phyloP scores from a whole-genome alignment of 1,140 invertebrate species.

The Sitophilus oryzae region DNA sequence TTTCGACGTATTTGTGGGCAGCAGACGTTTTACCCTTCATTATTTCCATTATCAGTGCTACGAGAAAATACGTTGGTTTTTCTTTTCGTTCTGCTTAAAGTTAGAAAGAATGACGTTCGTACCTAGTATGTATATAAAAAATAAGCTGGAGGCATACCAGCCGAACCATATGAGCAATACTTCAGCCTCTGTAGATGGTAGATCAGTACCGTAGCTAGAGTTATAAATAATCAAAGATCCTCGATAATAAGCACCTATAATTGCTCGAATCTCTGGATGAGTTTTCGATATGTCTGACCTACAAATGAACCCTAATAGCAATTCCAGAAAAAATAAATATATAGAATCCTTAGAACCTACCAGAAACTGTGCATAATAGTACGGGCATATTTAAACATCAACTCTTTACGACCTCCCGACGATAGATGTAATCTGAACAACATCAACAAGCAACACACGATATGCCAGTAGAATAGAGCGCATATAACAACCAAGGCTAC shows the following conservation, averaged over 20 bases:
- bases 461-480: constrained; percentile 30
- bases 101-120: too few relatives aligned
- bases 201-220: constrained; percentile 28
- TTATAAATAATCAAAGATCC: constrained; percentile 32
- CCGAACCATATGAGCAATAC: constrained; percentile 29
- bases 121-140: constrained; percentile 36
- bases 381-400: constrained; percentile 1
- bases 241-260: constrained; percentile 20
- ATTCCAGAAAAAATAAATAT: too few relatives aligned
- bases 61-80: too few relatives aligned
- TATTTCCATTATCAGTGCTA: constrained; percentile 36
- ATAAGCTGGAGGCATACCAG: constrained; percentile 32
- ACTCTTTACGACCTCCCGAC: background rate
- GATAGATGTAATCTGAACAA: constrained; percentile 11
- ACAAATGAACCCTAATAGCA: too few relatives aligned
- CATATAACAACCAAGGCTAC: constrained; percentile 26
- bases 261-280: constrained; percentile 1
- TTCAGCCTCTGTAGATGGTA: constrained; percentile 23
- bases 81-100: too few relatives aligned
- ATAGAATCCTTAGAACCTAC: too few relatives aligned
- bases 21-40: constrained; percentile 34
- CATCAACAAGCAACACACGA: constrained; percentile 27
- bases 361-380: too few relatives aligned
- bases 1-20: constrained; percentile 36
- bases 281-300: background rate